Evolutionary conservation across 53 echinoderm and acorn worm genomes (phyloP).

Genomic region (Holothuria leucospilota): DNA sequence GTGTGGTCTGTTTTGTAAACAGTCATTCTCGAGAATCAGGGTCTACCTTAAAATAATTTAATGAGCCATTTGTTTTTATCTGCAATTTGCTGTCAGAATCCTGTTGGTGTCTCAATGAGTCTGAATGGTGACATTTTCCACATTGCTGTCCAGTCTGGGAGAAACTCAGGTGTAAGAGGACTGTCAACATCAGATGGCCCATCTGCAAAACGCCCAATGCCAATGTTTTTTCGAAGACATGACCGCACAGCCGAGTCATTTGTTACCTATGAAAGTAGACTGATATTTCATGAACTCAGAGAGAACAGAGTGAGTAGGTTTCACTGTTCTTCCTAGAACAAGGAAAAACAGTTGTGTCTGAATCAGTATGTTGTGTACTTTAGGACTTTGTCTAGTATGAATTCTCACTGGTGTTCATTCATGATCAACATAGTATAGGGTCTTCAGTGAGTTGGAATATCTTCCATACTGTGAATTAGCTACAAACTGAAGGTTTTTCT

Average conservation of each 20-base stretch:
- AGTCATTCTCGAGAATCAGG: no score
- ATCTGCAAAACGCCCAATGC: slow-evolving; percentile 51
- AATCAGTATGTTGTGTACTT: no score
- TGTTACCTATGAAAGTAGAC: slow-evolving; percentile 72
- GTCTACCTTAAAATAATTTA: no score
- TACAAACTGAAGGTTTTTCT: no score
- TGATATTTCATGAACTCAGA: slow-evolving; percentile 64
- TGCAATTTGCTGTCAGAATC: slow-evolving; percentile 63
- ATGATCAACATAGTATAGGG: no score
- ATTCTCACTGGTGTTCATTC: no score
- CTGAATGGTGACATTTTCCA: slow-evolving; percentile 91
- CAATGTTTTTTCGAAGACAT: slow-evolving; percentile 67
- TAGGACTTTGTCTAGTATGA: no score
- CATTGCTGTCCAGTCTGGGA: slow-evolving; percentile 29
- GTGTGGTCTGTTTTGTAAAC: no score
- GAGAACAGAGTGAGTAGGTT: slow-evolving; percentile 64
- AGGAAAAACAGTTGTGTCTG: no score
- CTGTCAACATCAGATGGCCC: neutral
- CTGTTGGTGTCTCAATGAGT: slow-evolving; percentile 94
- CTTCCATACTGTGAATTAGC: no score
- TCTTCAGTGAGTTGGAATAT: no score
- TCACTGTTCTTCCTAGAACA: neutral
- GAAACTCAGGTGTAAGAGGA: neutral
- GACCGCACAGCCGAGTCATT: slow-evolving; percentile 65
- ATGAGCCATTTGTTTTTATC: neutral